phyloP scores from a whole-genome alignment of 2,113 vertebrate species.

The Toxotes jaculatrix region DNA sequence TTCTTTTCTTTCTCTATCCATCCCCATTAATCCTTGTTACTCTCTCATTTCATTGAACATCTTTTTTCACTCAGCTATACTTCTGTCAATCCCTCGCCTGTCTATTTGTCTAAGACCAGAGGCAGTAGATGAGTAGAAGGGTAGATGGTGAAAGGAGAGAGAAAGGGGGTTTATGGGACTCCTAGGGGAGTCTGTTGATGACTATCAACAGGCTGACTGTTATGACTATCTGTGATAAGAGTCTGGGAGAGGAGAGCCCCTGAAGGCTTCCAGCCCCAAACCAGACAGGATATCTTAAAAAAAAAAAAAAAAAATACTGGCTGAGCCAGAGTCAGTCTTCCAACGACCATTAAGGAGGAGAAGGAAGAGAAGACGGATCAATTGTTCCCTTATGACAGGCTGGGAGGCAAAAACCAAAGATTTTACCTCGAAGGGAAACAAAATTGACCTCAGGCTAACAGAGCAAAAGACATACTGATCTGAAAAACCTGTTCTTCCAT shows the following conservation, averaged over 20 bases:
- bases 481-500: background rate
- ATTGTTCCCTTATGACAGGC: conserved; percentile 31
- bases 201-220: conserved; percentile 83
- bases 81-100: conserved; percentile 58
- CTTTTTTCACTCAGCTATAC: conserved; percentile 44
- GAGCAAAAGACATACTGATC: background rate
- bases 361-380: conserved; percentile 32
- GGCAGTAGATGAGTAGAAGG: conserved; percentile 72
- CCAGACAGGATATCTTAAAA: conserved; percentile 76
- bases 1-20: conserved; percentile 11
- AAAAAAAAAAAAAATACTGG: conserved; percentile 42
- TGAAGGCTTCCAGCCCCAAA: conserved; percentile 63
- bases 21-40: conserved; percentile 25
- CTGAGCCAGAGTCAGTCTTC: conserved; percentile 35
- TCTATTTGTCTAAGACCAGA: conserved; percentile 82
- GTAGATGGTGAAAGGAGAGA: conserved; percentile 51
- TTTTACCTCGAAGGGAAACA: conserved; percentile 42
- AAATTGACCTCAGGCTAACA: conserved; percentile 8
- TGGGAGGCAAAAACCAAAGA: conserved; percentile 29
- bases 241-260: conserved; percentile 75
- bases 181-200: conserved; percentile 82
- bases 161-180: conserved; percentile 51
- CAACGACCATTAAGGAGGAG: conserved; percentile 28
- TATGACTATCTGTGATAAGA: conserved; percentile 85
- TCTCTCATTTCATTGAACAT: conserved; percentile 37